Evolutionary conservation across 2,888 invertebrate genomes (phyloP).

Genomic region (Ornithoptera priamus): DNA sequence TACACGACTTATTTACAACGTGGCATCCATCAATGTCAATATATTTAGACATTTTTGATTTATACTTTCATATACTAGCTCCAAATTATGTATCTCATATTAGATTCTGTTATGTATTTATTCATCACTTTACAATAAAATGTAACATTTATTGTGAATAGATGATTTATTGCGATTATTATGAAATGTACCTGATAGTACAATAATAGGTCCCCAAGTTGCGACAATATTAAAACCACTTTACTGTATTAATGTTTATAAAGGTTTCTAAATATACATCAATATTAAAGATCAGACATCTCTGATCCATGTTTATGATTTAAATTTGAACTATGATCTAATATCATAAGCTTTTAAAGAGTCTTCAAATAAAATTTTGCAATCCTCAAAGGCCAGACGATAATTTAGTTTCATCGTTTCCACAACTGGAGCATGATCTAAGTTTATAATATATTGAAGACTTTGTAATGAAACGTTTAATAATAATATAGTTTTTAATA

Average conservation of each 20-base stretch:
- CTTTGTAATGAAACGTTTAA: neutral
- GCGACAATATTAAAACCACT: neutral
- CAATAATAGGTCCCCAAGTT: neutral
- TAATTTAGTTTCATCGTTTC: no score
- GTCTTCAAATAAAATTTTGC: no score
- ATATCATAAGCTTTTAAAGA: neutral
- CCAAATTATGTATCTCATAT: neutral
- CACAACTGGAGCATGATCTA: no score
- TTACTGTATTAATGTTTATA: neutral
- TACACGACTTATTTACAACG: constrained; percentile 13
- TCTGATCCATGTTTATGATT: neutral
- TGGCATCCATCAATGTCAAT: constrained; percentile 24
- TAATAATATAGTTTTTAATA: neutral
- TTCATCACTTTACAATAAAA: neutral
- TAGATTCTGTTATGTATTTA: neutral
- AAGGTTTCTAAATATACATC: neutral
- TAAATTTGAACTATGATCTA: neutral
- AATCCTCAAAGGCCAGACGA: no score
- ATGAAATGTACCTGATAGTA: neutral
- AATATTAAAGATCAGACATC: neutral
- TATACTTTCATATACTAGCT: constrained; percentile 5
- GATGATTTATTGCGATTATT: neutral
- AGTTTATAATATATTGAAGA: no score
- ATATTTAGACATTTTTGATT: constrained; percentile 16
- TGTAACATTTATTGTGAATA: neutral